Percentiles rank a stretch among this genome's conserved stretches.
Evolutionary conservation across 2,888 invertebrate species (phyloP).

Genomic region (Sesia apiformis): DNA sequence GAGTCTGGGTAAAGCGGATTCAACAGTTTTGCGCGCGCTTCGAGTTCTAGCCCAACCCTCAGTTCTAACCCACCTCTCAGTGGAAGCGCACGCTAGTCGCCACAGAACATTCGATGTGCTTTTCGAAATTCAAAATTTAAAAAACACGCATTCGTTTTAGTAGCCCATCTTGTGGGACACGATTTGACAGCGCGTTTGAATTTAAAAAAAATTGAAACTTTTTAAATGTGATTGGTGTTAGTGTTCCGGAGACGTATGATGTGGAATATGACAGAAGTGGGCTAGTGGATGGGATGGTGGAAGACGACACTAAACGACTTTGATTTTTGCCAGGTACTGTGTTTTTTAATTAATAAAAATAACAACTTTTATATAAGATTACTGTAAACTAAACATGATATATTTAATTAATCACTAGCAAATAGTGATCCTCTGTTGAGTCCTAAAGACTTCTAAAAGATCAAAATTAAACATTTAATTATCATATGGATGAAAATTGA

Average conservation of each 20-base stretch:
- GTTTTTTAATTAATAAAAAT: no score
- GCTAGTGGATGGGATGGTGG: constrained; percentile 31
- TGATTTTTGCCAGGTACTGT: not conserved
- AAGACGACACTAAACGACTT: not conserved
- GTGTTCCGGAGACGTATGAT: constrained; percentile 27
- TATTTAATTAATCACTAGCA: no score
- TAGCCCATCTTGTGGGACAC: no score
- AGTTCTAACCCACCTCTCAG: constrained; percentile 25
- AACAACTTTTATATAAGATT: no score
- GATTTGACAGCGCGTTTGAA: constrained; percentile 2
- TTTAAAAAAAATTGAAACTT: constrained; percentile 12
- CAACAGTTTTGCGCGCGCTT: constrained; percentile 69
- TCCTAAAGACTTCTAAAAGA: no score
- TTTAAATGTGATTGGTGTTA: constrained; percentile 18
- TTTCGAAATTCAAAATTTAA: constrained; percentile 21
- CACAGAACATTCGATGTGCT: constrained; percentile 6
- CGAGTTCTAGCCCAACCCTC: constrained; percentile 30
- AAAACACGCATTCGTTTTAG: constrained; percentile 1
- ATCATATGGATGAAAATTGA: no score
- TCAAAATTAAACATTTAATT: no score
- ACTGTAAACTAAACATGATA: no score
- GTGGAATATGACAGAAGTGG: constrained; percentile 47
- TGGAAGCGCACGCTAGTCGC: constrained; percentile 30
- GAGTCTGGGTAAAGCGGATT: constrained; percentile 31
- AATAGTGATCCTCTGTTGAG: no score